A percentile compares a stretch with the other conserved stretches of the same genome.
Conservation (phyloP, 64 coral and sea anemone genomes). For the Cladopsammia gracilis region DNA sequence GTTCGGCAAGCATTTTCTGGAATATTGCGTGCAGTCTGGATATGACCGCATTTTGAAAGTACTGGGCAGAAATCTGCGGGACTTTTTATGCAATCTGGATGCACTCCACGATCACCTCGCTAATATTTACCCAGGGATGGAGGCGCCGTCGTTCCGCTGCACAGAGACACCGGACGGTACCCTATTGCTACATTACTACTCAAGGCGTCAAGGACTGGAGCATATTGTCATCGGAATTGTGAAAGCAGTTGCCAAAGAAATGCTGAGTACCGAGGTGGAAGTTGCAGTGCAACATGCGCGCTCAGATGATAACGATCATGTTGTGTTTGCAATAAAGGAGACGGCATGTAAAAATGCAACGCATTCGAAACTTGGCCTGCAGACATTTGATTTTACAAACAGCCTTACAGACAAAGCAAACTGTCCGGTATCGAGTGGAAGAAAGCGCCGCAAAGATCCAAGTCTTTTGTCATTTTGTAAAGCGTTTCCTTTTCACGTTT, state of each 20-base stretch:
- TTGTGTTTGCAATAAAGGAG: slow-evolving; percentile 88
- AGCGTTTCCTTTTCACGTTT: slow-evolving; percentile 97
- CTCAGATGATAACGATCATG: slow-evolving; percentile 72
- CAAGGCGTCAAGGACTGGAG: slow-evolving; percentile 82
- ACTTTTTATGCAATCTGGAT: slow-evolving; percentile 98
- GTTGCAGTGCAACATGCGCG: slow-evolving; percentile 63
- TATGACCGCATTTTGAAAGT: slow-evolving; percentile 97
- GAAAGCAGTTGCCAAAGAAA: slow-evolving; percentile 88
- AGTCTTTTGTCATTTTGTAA: slow-evolving; percentile 95
- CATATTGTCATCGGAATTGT: slow-evolving; percentile 97
- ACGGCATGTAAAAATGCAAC: slow-evolving; percentile 63
- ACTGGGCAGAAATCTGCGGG: slow-evolving; percentile 93
- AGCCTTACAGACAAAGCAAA: not conserved
- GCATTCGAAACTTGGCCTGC: slow-evolving; percentile 91
- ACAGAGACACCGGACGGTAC: slow-evolving; percentile 88
- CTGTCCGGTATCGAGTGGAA: not conserved
- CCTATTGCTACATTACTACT: slow-evolving; percentile 93
- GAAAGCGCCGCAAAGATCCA: slow-evolving; percentile 61
- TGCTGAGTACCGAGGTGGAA: slow-evolving; percentile 82
- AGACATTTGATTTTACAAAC: slow-evolving; percentile 71
- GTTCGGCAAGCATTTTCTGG: slow-evolving; percentile 95
- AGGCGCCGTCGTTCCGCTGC: slow-evolving; percentile 96
- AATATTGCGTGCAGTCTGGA: slow-evolving; percentile 92
- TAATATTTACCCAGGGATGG: slow-evolving; percentile 95
- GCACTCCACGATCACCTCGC: slow-evolving; percentile 95